Evolutionary conservation across 2,888 invertebrate genomes (phyloP).

Genomic region (Diaprepes abbreviatus): DNA sequence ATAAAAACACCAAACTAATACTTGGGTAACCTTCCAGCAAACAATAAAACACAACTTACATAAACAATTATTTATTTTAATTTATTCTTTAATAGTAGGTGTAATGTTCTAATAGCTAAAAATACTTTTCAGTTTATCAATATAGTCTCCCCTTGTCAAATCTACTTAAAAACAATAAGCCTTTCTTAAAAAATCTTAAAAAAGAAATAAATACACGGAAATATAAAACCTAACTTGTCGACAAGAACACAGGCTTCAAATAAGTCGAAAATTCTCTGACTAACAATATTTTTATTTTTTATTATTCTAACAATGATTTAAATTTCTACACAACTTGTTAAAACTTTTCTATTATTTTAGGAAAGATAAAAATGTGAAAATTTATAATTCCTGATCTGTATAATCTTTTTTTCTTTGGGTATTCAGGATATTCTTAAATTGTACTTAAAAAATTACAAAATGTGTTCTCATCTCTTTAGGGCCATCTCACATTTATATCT

Average conservation of each 20-base stretch:
- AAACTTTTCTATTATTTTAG: neutral
- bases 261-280: conserved; percentile 40
- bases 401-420: too few relatives aligned
- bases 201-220: conserved; percentile 47
- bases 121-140: conserved; percentile 40
- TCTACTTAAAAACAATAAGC: conserved; percentile 37
- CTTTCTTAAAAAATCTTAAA: conserved; percentile 34
- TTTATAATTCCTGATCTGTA: too few relatives aligned
- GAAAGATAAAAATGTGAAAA: conserved; percentile 7
- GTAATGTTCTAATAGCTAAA: conserved; percentile 42
- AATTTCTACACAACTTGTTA: neutral
- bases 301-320: conserved; percentile 32
- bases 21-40: neutral
- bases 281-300: conserved; percentile 18
- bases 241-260: conserved; percentile 40
- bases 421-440: too few relatives aligned
- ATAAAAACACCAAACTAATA: neutral
- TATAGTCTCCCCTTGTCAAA: conserved; percentile 44
- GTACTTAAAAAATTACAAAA: too few relatives aligned
- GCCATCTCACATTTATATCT: too few relatives aligned
- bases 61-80: conserved; percentile 54
- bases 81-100: conserved; percentile 49
- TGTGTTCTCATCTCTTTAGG: too few relatives aligned
- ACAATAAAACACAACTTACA: conserved; percentile 27
- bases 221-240: conserved; percentile 28